Conservation (phyloP, 2,888 invertebrate species). For the Drosophila nigricruria region DNA sequence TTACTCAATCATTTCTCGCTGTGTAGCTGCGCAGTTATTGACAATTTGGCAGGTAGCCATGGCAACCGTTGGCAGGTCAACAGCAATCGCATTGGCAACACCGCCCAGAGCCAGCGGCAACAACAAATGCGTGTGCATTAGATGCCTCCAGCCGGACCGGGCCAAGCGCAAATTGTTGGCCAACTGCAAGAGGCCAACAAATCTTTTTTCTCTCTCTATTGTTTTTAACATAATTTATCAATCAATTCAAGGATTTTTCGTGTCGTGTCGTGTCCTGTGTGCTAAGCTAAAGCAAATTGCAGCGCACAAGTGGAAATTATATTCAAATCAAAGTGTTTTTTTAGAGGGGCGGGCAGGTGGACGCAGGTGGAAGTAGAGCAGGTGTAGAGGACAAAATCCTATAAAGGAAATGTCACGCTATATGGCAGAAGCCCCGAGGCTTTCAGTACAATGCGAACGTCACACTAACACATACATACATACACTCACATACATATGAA, state of each 20-base stretch:
- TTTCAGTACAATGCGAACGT: conserved; percentile 40
- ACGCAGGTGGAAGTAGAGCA: conserved; percentile 1
- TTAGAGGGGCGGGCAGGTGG: background rate
- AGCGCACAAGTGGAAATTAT: conserved; percentile 48
- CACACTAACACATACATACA: conserved; percentile 26
- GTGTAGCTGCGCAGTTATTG: conserved; percentile 67
- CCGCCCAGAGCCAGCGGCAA: conserved; percentile 21
- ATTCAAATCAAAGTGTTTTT: conserved; percentile 50
- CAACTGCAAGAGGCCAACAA: conserved; percentile 30
- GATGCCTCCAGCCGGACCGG: conserved; percentile 23
- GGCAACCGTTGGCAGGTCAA: conserved; percentile 77
- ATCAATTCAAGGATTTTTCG: conserved; percentile 65
- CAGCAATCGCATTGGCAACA: conserved; percentile 32
- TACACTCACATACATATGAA: conserved; percentile 4
- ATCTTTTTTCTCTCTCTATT: background rate
- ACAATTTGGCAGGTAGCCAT: conserved; percentile 76
- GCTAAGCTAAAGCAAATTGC: conserved; percentile 42
- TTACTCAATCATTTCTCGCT: conserved; percentile 27
- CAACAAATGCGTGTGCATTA: conserved; percentile 29
- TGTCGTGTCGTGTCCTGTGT: conserved; percentile 19
- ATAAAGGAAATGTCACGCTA: conserved; percentile 80
- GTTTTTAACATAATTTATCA: conserved; percentile 54
- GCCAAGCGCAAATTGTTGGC: conserved; percentile 31
- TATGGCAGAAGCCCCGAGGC: conserved; percentile 55
- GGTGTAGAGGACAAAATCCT: conserved; percentile 65